phyloP scores from a whole-genome alignment of 2,888 invertebrate genomes.

The Dryococelus australis region DNA sequence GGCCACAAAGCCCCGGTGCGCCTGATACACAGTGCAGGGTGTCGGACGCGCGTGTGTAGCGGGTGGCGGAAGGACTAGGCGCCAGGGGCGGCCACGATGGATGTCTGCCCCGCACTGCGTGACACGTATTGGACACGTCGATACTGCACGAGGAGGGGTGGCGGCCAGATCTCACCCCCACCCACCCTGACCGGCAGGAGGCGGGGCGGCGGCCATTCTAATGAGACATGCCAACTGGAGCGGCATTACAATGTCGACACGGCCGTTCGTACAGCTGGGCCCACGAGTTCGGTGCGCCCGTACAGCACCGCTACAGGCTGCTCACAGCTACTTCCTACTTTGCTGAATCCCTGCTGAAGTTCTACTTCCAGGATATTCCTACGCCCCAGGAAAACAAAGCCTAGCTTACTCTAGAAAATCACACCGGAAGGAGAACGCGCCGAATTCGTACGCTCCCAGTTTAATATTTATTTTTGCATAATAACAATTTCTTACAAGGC shows the following conservation, averaged over 20 bases:
- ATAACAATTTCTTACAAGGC: too few species aligned
- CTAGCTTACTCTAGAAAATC: too few species aligned
- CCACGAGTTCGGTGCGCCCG: background rate
- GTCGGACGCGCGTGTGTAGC: background rate
- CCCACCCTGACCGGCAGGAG: background rate
- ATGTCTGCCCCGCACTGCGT: background rate
- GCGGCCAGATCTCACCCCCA: background rate
- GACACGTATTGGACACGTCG: slow-evolving; percentile 1
- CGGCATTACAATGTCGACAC: slow-evolving; percentile 10
- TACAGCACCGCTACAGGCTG: background rate
- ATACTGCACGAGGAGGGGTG: background rate
- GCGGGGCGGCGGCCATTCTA: background rate
- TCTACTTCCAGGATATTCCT: too few species aligned
- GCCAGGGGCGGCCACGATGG: background rate
- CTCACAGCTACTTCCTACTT: too few species aligned
- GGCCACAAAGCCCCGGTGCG: slow-evolving; percentile 1
- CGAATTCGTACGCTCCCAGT: too few species aligned
- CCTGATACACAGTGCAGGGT: background rate
- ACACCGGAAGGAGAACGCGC: too few species aligned
- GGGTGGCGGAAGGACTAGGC: background rate
- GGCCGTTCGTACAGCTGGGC: background rate
- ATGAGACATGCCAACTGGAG: slow-evolving; percentile 16
- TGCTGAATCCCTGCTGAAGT: too few species aligned
- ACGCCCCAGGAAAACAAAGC: too few species aligned
- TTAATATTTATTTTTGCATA: too few species aligned